Evolutionary conservation across 2,113 vertebrate species (phyloP), one percentile per base, ranked within the genome.

Genomic region (Halichoeres trimaculatus): DNA sequence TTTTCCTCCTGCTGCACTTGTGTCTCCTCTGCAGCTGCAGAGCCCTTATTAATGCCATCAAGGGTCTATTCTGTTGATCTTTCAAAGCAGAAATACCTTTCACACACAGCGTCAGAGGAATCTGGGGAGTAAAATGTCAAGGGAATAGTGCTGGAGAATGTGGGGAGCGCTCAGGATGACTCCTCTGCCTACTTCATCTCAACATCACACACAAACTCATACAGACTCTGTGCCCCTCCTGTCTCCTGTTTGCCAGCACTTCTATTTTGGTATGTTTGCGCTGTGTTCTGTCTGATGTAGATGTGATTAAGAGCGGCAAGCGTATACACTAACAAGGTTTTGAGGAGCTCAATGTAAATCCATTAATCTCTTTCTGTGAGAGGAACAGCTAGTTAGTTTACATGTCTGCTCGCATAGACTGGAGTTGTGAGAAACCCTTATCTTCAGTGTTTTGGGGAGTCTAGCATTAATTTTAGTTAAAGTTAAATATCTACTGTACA

Each of bases 21-120:
- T 78, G 40, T 77, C 68, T 67, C 35, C 60, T 78, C 41, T 78
- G 70, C 86, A 65, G 80, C 77, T 74, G 59, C 76, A 63, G 45
- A 58, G 52, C 60, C 57, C 74, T 84, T 87, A 81, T 86, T 85
- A 76, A 87, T 81, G 74, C 74, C 81, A 84, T 90, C 53, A 63
- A 61, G 81, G 74, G 83, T 86, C 81, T 78, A 48, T 83, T 85
- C 62, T 88, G 86, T 90, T 87, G 64, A 88, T 88, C 86, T 76
- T 67, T 85, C 80, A 89, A 81, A 80, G 70, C 69, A 38, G 69
- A 35, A 61, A 58, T 80, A 70, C 75, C 71, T 76, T 68, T 78
- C 77, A 56, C 40, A 76, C 56, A 38, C 64, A 76, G 61, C 34
- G 4, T 34, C 45, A 16, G 73, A 51, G 65, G 68, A 74, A 78